Percentiles rank a stretch among this genome's conserved stretches.
Evolutionary conservation across 2,113 vertebrate genomes (phyloP).

Genomic region (Channa maculata): DNA sequence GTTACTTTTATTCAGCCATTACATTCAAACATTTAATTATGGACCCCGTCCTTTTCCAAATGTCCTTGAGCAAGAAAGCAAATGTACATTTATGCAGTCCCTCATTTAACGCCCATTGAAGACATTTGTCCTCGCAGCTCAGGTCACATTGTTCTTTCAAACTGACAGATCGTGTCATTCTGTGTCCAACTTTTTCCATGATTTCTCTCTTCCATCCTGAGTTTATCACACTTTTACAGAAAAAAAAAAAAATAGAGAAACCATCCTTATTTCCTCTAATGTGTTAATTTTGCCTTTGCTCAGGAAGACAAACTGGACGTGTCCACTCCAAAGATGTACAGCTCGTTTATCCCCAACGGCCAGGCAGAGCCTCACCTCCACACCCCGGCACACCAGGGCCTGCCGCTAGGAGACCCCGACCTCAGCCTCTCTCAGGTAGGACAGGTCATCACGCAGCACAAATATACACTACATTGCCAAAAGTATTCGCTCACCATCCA

Average conservation of each 20-base stretch:
- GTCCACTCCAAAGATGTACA: conserved; percentile 79
- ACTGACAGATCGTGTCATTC: too few relatives aligned
- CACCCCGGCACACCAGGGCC: conserved; percentile 16
- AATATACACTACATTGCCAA: too few relatives aligned
- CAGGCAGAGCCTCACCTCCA: conserved; percentile 28
- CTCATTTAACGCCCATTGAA: conserved; percentile 2
- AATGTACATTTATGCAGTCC: neutral
- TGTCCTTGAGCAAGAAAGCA: conserved; percentile 21
- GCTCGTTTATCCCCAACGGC: conserved; percentile 82
- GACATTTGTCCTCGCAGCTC: neutral
- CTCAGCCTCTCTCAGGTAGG: conserved; percentile 72
- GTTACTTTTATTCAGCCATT: conserved; percentile 31
- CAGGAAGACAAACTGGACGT: conserved; percentile 78
- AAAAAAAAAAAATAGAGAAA: too few relatives aligned
- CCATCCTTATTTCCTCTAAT: neutral
- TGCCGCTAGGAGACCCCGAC: conserved; percentile 51
- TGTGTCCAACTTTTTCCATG: too few relatives aligned
- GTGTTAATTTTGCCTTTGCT: neutral
- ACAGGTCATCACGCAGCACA: neutral
- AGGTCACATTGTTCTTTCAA: too few relatives aligned
- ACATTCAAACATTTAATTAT: conserved; percentile 20
- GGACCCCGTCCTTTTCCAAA: conserved; percentile 1
- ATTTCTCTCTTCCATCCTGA: neutral
- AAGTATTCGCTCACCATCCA: too few relatives aligned
- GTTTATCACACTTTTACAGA: neutral